Base-by-base conservation (phyloP, 2,113 vertebrate genomes). In the Columba livia region DNA sequence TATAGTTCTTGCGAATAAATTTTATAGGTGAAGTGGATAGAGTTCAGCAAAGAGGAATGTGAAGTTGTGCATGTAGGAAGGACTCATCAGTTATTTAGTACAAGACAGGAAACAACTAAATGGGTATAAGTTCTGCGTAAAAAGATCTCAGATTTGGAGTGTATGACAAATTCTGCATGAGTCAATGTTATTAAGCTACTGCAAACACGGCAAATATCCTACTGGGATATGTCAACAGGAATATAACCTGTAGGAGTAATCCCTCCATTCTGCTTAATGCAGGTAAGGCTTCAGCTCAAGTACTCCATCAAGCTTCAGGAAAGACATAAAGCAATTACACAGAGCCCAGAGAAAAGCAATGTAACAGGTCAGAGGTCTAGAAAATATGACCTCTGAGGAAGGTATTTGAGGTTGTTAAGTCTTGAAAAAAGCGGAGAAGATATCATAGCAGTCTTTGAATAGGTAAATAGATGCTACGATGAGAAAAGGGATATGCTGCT, bases 161-260 rank as follows among this genome's bases (percentile, higher is more conserved):
- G 88, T 56, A 79, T 94, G 93, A 88, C 83, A 94, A 97, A 92
- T 95, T 81, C 69, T 72, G 73, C 50, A 57, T 94, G 94, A 97
- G 77, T 97, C 95, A 95, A 32, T 89, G 80, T 89, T 94, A 93
- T 75, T 95, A 94, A 89, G 77, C 80, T 92, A 48, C 80, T 81
- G 91, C 80, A 95, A 95, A 93, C 80, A 96, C 88, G 57, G 65
- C 69, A 89, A 84, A 92, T 93, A 81, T 72, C 93, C 94, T 84
- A 29, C 94, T 79, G 94, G 83, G 83, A 91, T 89, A 84, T 75
- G 65, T 81, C 94, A 96, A 93, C 93, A 93, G 89, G 83, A 89
- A 75, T 72, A 90, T 79, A 93, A 97, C 91, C 94, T 97, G 95
- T 90, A 87, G 95, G 69, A 89, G 70, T 95, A 93, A 94, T 93